Evolutionary conservation across 2,888 invertebrate genomes (phyloP).

Genomic region (Nephrotoma guestfalica): DNA sequence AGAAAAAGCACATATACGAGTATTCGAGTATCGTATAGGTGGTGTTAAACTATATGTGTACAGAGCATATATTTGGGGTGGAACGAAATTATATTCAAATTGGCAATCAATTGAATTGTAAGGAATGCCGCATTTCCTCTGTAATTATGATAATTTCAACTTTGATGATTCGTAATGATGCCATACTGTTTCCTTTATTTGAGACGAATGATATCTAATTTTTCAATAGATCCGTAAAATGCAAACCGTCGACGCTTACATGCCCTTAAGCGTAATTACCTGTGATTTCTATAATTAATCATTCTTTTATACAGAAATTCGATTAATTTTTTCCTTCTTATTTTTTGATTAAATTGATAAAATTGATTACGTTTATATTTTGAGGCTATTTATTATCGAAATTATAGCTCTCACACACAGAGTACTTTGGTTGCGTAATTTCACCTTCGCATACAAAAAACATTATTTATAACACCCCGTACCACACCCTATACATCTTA

Average conservation of each 20-base stretch:
- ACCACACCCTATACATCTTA: background rate
- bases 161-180: background rate
- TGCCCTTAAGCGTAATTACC: background rate
- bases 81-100: background rate
- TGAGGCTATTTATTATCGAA: background rate
- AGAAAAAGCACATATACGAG: background rate
- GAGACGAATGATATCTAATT: background rate
- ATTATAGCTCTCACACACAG: background rate
- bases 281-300: background rate
- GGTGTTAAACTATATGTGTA: background rate
- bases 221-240: background rate
- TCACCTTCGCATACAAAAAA: background rate
- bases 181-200: background rate
- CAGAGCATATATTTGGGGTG: background rate
- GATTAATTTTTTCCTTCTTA: background rate
- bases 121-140: background rate
- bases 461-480: background rate
- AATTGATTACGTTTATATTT: background rate
- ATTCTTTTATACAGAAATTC: background rate
- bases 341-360: background rate
- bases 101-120: background rate
- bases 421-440: background rate
- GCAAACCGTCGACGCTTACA: background rate
- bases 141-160: background rate
- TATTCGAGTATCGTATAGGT: background rate